Base-by-base conservation (phyloP, 2,113 vertebrate genomes). In the Strix aluco region DNA sequence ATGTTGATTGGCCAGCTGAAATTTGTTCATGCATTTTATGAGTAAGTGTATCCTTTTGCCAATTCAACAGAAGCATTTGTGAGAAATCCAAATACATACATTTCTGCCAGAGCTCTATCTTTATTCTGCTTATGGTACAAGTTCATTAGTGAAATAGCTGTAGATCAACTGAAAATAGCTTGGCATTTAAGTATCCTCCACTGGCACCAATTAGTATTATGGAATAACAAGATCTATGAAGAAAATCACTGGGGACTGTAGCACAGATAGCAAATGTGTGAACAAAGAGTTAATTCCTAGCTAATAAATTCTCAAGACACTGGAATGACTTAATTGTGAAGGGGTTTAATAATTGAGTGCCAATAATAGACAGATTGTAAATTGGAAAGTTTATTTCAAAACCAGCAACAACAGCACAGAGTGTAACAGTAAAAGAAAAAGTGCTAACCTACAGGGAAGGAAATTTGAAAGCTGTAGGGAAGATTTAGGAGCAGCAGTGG, bases 211-310 rank as follows among this genome's bases (percentile, higher is more conserved):
- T 96, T 96, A 97, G 49, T 65, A 75, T 94, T 81, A 93, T 15
- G 17, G 87, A 96, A 94, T 90, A 90, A 83, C 30, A 92, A 86
- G 63, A 51, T 88, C 79, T 83, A 19, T 46, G 27, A 69, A 65
- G 72, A 49, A 63, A 78, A 79, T 90, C 88, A 90, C 88, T 65
- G 52, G 44, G 61, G 95, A 79, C 6, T 25, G 13, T 9, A 32
- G 5, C 55, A 63, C 21, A 88, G 81, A 83, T 29, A 81, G 40
- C 5, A 86, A 95, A 93, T 32, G 52, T n/a, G 61, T 83, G 75
- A 93, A 63, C 52, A 86, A 97, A 92, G 93, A 90, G 97, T 97
- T 97, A 97, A 97, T 57, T 93, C 59, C 52, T 61, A 69, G 40
- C 34, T 86, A 94, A 91, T 65, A 96, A 90, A 93, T 94, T 88